Percentiles rank a stretch among this genome's conserved stretches.
Evolutionary conservation across 2,113 vertebrate genomes (phyloP).

Genomic region (Calidris pugnax): DNA sequence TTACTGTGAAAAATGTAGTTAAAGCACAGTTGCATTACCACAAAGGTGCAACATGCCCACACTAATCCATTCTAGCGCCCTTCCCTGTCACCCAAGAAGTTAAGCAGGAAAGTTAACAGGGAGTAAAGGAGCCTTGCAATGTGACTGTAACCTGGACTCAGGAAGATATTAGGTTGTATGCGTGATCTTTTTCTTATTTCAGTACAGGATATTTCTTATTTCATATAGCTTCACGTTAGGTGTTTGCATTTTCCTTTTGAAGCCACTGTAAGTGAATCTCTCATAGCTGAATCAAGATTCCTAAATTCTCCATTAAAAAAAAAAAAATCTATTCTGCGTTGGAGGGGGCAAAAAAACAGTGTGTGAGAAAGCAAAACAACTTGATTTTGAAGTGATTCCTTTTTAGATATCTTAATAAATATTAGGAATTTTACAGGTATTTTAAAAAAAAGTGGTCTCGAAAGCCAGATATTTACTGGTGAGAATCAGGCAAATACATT

Average conservation of each 20-base stretch:
- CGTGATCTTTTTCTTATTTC: not conserved
- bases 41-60: not conserved
- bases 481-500: not conserved
- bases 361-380: not conserved
- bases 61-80: not conserved
- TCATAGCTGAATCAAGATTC: not conserved
- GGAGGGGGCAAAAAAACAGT: accelerated
- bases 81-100: not conserved
- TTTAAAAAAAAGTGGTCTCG: not conserved
- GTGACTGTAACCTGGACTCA: not conserved
- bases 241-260: not conserved
- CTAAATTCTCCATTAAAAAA: not conserved
- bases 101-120: not conserved
- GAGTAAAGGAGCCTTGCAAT: not conserved
- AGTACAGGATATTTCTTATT: not conserved
- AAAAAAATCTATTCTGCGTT: not conserved
- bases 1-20: not conserved
- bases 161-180: not conserved
- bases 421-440: not conserved
- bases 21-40: not conserved
- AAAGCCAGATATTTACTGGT: not conserved
- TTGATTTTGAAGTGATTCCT: not conserved
- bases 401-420: not conserved
- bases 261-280: not conserved
- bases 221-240: not conserved